A percentile compares a stretch with the other conserved stretches of the same genome.
phyloP scores from a whole-genome alignment of 1,140 invertebrate species.

The Temnothorax curvispinosus region DNA sequence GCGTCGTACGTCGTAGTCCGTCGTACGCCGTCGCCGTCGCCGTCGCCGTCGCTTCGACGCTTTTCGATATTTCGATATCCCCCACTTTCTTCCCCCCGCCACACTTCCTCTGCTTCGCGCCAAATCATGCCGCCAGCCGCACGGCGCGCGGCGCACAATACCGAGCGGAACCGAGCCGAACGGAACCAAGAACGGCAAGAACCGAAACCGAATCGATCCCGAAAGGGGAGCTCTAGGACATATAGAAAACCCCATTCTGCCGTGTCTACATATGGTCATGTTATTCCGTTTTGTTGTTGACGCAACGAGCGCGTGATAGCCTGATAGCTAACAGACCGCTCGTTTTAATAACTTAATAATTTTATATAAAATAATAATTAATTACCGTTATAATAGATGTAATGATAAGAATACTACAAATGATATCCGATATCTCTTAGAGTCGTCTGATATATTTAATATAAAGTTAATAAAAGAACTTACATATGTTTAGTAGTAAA shows the following conservation, averaged over 20 bases:
- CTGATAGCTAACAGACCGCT: not conserved
- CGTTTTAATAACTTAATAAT: not conserved
- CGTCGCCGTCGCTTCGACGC: conserved; percentile 35
- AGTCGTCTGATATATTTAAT: not conserved
- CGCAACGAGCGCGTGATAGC: not conserved
- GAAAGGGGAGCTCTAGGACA: conserved; percentile 14
- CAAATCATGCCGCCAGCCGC: too few species aligned
- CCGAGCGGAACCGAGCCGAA: not conserved
- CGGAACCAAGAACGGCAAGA: too few species aligned
- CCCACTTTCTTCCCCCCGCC: not conserved
- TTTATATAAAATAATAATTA: not conserved
- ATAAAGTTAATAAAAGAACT: not conserved
- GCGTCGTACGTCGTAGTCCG: conserved; percentile 29
- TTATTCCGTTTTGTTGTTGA: conserved; percentile 7
- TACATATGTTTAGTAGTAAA: not conserved
- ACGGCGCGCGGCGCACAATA: conserved; percentile 17
- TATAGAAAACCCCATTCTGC: conserved; percentile 2
- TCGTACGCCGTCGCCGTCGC: not conserved
- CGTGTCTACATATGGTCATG: not conserved
- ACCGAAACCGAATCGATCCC: conserved; percentile 34
- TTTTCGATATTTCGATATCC: conserved; percentile 49
- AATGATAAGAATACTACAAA: not conserved
- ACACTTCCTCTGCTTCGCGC: conserved; percentile 6
- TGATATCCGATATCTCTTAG: not conserved
- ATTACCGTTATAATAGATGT: not conserved